Evolutionary conservation across 2,888 invertebrate genomes (phyloP).

Genomic region (Rhodophaea formosa): DNA sequence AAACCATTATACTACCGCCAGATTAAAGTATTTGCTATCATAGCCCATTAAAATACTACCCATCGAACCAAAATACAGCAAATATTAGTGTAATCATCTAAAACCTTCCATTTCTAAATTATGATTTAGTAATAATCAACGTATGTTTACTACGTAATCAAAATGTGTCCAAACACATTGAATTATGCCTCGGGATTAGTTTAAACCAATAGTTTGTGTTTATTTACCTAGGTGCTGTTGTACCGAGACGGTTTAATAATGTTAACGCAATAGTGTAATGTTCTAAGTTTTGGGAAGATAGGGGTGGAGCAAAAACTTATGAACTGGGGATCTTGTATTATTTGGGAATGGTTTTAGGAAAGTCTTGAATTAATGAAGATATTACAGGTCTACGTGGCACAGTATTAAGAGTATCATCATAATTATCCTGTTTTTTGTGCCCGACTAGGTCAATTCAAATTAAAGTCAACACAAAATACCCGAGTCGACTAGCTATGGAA

Average conservation of each 20-base stretch:
- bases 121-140: no score
- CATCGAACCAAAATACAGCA: background rate
- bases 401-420: no score
- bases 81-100: background rate
- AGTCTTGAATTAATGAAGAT: no score
- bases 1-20: background rate
- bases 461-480: no score
- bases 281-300: constrained; percentile 2
- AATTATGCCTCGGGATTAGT: background rate
- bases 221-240: constrained; percentile 1
- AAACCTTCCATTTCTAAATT: background rate
- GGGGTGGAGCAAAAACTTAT: constrained; percentile 1
- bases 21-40: background rate
- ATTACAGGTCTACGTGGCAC: no score
- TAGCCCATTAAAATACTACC: background rate
- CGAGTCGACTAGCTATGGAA: no score
- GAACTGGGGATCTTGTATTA: background rate
- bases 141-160: no score
- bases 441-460: no score
- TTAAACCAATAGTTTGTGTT: background rate
- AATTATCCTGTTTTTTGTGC: no score
- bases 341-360: no score
- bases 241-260: background rate
- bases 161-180: no score
- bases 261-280: background rate